phyloP scores from a whole-genome alignment of 2,113 vertebrate genomes.

The Hystrix cristata region DNA sequence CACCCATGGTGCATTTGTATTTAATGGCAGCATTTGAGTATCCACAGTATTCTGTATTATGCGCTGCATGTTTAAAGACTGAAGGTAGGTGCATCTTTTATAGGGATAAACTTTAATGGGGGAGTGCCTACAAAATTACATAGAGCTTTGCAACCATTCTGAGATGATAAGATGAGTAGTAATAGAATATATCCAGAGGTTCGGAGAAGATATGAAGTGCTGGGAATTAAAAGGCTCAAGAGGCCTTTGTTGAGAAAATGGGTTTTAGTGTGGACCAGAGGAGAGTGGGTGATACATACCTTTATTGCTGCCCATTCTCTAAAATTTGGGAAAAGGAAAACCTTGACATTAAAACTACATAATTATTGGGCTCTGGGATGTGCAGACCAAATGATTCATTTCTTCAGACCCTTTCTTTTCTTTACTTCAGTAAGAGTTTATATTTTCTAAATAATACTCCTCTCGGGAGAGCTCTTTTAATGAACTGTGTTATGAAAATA shows the following conservation, averaged over 20 bases:
- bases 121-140: not conserved
- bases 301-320: not conserved
- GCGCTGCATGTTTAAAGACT: not conserved
- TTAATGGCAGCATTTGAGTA: not conserved
- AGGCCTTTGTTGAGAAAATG: not conserved
- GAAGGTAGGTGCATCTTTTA: not conserved
- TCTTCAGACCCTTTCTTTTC: not conserved
- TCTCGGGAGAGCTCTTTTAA: constrained; percentile 9
- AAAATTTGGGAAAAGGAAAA: not conserved
- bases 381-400: not conserved
- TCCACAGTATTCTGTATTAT: fast-evolving
- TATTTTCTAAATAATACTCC: constrained; percentile 28
- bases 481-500: constrained; percentile 13
- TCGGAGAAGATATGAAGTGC: not conserved
- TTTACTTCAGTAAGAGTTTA: not conserved
- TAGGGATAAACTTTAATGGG: not conserved
- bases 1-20: not conserved
- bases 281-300: fast-evolving
- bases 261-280: not conserved
- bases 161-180: not conserved
- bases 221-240: not conserved
- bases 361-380: not conserved
- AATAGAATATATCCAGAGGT: not conserved
- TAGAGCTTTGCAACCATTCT: not conserved
- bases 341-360: not conserved